phyloP scores from a whole-genome alignment of 1,140 invertebrate genomes.

The Andricus grossulariae region DNA sequence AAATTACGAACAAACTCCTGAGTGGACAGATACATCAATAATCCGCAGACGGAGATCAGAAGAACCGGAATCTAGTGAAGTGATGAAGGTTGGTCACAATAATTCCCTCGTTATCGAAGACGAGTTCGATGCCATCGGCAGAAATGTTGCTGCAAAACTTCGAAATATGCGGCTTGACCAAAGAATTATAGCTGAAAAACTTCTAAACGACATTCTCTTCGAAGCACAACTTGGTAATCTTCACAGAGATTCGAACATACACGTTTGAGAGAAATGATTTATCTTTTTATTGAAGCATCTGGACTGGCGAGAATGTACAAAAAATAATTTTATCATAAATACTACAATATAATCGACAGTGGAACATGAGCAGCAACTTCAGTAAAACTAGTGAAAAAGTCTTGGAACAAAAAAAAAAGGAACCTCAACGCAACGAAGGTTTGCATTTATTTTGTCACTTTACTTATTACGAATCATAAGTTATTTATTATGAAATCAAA shows the following conservation, averaged over 20 bases:
- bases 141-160: constrained; percentile 72
- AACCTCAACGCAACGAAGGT: too few relatives aligned
- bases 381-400: too few relatives aligned
- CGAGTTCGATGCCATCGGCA: constrained; percentile 72
- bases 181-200: constrained; percentile 73
- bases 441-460: too few relatives aligned
- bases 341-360: not conserved
- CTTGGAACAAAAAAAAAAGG: too few relatives aligned
- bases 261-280: constrained; percentile 59
- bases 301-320: constrained; percentile 6
- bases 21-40: constrained; percentile 64
- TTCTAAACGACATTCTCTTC: constrained; percentile 73
- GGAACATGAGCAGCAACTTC: too few relatives aligned
- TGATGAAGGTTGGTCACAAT: constrained; percentile 63
- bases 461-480: too few relatives aligned
- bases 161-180: constrained; percentile 73
- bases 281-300: not conserved
- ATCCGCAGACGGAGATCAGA: constrained; percentile 61
- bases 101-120: constrained; percentile 67
- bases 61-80: constrained; percentile 61
- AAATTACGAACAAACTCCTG: constrained; percentile 59
- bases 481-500: too few relatives aligned
- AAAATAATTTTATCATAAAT: constrained; percentile 9
- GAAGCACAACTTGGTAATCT: constrained; percentile 73
- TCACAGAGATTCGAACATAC: constrained; percentile 71